A percentile compares a stretch with the other conserved stretches of the same genome.
Evolutionary conservation across 2,113 vertebrate species (phyloP).

Genomic region (Varanus salvator): DNA sequence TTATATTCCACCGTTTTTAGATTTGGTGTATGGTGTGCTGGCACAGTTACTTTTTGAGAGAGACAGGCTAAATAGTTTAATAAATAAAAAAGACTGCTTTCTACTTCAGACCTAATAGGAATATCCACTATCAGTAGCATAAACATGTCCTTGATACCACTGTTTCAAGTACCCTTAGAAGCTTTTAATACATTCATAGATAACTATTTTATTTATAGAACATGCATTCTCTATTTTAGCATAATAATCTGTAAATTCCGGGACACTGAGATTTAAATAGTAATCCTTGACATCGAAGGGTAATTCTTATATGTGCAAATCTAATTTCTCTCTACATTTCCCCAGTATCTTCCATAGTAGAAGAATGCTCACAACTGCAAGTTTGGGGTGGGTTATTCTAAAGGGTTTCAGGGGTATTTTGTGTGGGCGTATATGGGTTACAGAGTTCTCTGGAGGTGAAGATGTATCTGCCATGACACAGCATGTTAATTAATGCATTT

Average conservation of each 20-base stretch:
- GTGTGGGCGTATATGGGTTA: slow-evolving; percentile 1
- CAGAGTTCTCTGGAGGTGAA: slow-evolving; percentile 19
- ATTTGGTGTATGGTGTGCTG: not conserved
- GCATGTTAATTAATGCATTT: slow-evolving; percentile 16
- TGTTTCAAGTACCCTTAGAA: not conserved
- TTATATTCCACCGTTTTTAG: too few relatives aligned
- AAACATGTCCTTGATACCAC: not conserved
- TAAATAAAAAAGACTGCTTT: not conserved
- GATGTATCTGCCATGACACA: not conserved
- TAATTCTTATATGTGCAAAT: slow-evolving; percentile 26
- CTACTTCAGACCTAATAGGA: not conserved
- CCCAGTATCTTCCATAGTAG: not conserved
- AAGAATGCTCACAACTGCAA: not conserved
- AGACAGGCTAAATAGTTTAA: not conserved
- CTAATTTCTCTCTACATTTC: slow-evolving; percentile 5
- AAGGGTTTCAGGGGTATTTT: not conserved
- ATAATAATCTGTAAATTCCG: not conserved
- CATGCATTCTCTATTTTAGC: not conserved
- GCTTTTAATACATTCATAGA: not conserved
- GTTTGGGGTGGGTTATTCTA: slow-evolving; percentile 5
- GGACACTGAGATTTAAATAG: not conserved
- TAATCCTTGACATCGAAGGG: not conserved
- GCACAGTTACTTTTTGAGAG: not conserved
- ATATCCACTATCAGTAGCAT: not conserved
- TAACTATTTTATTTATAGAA: not conserved